Evolutionary conservation across 2,797 vertebrate genomes (phyloP).

Genomic region (Pseudochirops cupreus): DNA sequence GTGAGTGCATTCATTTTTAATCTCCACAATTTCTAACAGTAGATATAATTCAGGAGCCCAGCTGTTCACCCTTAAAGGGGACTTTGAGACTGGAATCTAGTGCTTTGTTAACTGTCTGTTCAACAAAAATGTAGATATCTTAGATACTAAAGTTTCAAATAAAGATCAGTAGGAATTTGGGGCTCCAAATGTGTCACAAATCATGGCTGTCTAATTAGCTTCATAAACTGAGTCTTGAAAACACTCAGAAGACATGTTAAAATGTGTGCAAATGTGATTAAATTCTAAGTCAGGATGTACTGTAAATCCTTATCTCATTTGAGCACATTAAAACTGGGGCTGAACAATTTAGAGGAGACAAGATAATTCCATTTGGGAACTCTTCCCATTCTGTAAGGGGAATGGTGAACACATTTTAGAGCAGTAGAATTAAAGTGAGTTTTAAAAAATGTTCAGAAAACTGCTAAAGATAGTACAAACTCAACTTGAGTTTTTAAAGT

Average conservation of each 20-base stretch:
- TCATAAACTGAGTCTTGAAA: background rate
- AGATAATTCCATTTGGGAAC: constrained; percentile 9
- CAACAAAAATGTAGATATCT: background rate
- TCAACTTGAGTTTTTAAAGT: background rate
- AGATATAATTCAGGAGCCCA: background rate
- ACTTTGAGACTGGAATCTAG: background rate
- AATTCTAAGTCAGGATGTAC: constrained; percentile 1
- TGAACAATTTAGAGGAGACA: background rate
- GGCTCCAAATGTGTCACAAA: background rate
- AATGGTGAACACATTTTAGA: background rate
- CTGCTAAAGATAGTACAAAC: background rate
- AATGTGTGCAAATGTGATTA: constrained; percentile 1
- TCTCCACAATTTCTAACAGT: background rate
- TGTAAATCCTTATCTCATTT: background rate
- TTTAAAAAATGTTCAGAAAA: background rate
- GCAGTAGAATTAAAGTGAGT: background rate
- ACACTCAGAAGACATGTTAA: background rate
- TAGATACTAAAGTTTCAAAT: constrained; percentile 1
- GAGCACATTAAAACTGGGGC: background rate
- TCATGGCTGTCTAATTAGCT: constrained; percentile 1
- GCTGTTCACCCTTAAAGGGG: background rate
- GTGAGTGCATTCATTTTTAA: background rate
- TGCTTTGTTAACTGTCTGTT: constrained; percentile 2
- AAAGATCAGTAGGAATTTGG: background rate
- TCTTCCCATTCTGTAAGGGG: background rate